Evolutionary conservation across 2,113 vertebrate species (phyloP).

Genomic region (Polypterus senegalus): DNA sequence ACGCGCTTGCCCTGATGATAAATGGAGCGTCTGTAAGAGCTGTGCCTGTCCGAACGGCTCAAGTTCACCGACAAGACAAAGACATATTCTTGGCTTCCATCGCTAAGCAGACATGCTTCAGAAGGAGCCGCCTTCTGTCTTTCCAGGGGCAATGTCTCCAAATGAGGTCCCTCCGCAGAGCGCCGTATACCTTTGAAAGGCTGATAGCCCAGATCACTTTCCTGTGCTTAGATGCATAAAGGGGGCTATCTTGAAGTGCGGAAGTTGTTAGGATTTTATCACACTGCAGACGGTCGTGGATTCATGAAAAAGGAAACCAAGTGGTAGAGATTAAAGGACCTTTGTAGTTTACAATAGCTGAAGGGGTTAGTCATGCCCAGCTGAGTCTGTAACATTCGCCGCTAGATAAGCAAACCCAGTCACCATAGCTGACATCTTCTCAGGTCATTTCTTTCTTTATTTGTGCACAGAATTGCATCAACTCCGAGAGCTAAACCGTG

Average conservation of each 20-base stretch:
- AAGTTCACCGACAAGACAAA: no score
- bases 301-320: conserved; percentile 42
- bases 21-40: no score
- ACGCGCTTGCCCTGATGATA: no score
- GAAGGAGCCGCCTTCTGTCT: conserved; percentile 15
- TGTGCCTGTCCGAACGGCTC: no score
- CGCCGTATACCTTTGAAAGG: conserved; percentile 41
- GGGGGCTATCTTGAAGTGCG: conserved; percentile 40
- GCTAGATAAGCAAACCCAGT: conserved; percentile 11
- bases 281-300: conserved; percentile 33
- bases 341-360: conserved; percentile 26
- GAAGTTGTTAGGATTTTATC: conserved; percentile 52
- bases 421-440: background rate
- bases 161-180: conserved; percentile 28
- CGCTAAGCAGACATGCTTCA: no score
- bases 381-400: conserved; percentile 14
- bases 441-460: conserved; percentile 8
- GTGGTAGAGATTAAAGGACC: conserved; percentile 25
- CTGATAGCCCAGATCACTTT: conserved; percentile 49
- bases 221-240: conserved; percentile 40
- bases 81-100: no score
- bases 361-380: conserved; percentile 15
- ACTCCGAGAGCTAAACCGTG: background rate
- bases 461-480: conserved; percentile 2
- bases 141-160: conserved; percentile 27